Evolutionary conservation across 1,140 invertebrate species (phyloP).

Genomic region (Nebria ingens): DNA sequence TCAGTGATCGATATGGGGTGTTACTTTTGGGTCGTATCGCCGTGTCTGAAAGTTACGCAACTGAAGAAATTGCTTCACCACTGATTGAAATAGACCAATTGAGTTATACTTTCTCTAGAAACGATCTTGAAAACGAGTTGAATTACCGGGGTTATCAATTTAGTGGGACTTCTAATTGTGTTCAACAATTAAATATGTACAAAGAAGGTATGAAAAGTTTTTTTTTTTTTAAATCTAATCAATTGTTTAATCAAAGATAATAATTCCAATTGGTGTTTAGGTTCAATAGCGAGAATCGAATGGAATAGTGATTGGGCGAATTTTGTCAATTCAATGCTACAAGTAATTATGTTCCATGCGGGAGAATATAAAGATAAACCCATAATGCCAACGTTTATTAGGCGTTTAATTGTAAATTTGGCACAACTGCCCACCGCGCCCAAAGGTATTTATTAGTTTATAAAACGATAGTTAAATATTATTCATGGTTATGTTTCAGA

Average conservation of each 20-base stretch:
- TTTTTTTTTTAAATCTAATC: too few relatives aligned
- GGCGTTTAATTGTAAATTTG: constrained; percentile 25
- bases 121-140: constrained; percentile 89
- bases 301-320: constrained; percentile 26
- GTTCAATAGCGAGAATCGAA: constrained; percentile 18
- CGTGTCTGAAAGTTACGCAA: constrained; percentile 35
- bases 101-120: constrained; percentile 38
- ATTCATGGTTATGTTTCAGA: constrained; percentile 15
- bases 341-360: constrained; percentile 27
- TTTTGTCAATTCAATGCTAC: constrained; percentile 29
- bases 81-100: constrained; percentile 35
- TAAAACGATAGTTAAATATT: not conserved
- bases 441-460: constrained; percentile 7
- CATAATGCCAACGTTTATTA: constrained; percentile 23
- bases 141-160: constrained; percentile 87
- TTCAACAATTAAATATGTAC: not conserved
- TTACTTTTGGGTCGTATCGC: constrained; percentile 66
- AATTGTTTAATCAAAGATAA: too few relatives aligned
- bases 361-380: constrained; percentile 29
- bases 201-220: not conserved
- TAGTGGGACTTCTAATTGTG: constrained; percentile 24
- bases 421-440: constrained; percentile 21
- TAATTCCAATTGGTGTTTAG: too few relatives aligned
- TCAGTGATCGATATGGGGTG: constrained; percentile 65
- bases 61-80: constrained; percentile 30